Conservation (phyloP, 2,113 vertebrate genomes). For the Myotis brandtii region DNA sequence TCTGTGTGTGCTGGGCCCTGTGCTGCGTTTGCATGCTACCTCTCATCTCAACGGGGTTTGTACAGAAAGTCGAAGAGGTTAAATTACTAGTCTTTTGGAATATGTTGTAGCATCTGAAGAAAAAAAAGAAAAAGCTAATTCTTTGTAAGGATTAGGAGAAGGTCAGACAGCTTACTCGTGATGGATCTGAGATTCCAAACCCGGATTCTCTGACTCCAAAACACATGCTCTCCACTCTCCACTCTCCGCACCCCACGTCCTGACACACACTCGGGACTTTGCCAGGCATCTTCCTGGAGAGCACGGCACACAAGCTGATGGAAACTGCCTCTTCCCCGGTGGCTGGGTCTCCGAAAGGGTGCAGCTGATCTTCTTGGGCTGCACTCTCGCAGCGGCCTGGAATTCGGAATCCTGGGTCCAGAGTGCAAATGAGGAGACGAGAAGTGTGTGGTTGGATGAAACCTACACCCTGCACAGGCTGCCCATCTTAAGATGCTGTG, state of each 20-base stretch:
- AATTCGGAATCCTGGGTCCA: not conserved
- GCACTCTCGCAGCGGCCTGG: not conserved
- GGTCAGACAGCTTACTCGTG: not conserved
- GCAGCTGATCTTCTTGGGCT: not conserved
- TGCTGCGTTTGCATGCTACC: not conserved
- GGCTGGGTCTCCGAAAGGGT: not conserved
- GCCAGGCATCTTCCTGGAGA: not conserved
- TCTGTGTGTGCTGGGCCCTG: not conserved
- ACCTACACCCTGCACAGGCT: accelerated
- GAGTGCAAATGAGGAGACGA: not conserved
- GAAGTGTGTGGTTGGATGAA: not conserved
- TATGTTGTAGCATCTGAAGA: not conserved
- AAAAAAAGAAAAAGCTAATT: not conserved
- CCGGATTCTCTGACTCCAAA: not conserved
- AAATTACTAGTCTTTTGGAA: not conserved
- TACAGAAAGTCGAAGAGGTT: not conserved
- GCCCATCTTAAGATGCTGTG: not conserved
- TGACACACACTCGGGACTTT: not conserved
- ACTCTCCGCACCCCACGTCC: not conserved
- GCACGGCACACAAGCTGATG: not conserved
- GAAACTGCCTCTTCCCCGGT: not conserved
- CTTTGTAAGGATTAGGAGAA: not conserved
- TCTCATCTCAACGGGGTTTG: not conserved
- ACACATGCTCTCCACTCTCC: not conserved
- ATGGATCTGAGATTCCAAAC: not conserved